Evolutionary conservation across 2,888 invertebrate species (phyloP).

Genomic region (Cantharis flavilabris): DNA sequence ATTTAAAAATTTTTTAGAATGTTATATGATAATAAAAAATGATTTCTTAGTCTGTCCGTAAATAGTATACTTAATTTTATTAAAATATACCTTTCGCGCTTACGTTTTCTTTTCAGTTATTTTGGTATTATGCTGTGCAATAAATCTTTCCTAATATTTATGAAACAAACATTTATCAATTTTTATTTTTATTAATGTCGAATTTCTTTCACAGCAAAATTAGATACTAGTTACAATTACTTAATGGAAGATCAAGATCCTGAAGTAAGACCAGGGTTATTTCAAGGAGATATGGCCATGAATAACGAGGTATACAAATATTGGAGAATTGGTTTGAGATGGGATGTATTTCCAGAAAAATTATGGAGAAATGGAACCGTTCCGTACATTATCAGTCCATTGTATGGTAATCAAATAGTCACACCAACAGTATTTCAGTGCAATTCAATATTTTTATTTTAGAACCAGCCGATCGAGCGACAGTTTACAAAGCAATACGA

Average conservation of each 20-base stretch:
- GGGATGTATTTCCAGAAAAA: conserved; percentile 68
- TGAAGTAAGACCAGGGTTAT: conserved; percentile 67
- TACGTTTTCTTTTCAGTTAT: background rate
- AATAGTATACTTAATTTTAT: background rate
- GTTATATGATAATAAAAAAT: background rate
- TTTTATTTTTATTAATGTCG: background rate
- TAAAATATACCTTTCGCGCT: background rate
- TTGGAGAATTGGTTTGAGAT: conserved; percentile 66
- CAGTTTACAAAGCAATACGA: conserved; percentile 64
- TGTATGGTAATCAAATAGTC: conserved; percentile 57
- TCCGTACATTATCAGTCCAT: conserved; percentile 67
- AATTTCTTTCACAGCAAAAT: conserved; percentile 11
- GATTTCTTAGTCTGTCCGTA: background rate
- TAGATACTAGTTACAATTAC: conserved; percentile 6
- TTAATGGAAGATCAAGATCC: conserved; percentile 59
- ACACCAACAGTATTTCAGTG: background rate
- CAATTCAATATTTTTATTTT: conserved; percentile 27
- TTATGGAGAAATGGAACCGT: conserved; percentile 68
- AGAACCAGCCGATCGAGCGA: conserved; percentile 63
- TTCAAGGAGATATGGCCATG: conserved; percentile 72
- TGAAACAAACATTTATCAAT: background rate
- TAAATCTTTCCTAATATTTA: background rate
- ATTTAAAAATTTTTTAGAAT: background rate
- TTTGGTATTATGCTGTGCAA: background rate
- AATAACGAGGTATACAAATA: conserved; percentile 64